phyloP scores from a whole-genome alignment of 1,140 invertebrate species.

The Cyrtorhinus lividipennis region DNA sequence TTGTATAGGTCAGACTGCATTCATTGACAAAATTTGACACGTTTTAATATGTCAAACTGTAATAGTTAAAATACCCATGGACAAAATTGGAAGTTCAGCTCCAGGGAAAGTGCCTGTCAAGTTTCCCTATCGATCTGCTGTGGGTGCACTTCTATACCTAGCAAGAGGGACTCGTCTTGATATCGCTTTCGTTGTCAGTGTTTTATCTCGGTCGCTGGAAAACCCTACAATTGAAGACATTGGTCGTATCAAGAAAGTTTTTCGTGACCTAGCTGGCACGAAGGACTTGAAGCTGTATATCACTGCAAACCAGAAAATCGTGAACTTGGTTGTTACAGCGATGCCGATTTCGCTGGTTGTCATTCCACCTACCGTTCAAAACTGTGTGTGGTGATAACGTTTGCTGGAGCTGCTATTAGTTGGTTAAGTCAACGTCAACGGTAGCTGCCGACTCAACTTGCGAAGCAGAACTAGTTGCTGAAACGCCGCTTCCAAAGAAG shows the following conservation, averaged over 20 bases:
- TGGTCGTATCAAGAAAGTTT: not conserved
- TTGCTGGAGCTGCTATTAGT: not conserved
- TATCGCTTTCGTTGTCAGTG: not conserved
- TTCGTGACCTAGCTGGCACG: not conserved
- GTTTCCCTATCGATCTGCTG: no score
- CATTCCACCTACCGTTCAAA: slow-evolving; percentile 2
- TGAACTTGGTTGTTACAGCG: slow-evolving; percentile 1
- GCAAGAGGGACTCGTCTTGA: no score
- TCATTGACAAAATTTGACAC: no score
- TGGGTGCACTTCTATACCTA: no score
- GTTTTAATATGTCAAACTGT: no score
- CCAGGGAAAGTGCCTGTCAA: no score
- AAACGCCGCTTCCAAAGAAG: not conserved
- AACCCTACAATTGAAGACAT: not conserved
- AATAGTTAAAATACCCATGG: no score
- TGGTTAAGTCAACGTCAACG: not conserved
- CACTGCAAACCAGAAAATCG: not conserved
- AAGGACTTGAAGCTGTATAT: slow-evolving; percentile 1
- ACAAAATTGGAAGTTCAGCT: no score
- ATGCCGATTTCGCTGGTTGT: slow-evolving; percentile 1
- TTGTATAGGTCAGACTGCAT: no score
- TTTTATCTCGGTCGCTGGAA: not conserved
- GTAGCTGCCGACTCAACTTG: not conserved
- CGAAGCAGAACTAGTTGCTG: not conserved
- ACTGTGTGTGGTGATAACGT: not conserved